Percentiles rank a stretch among this genome's conserved stretches.
Conservation (phyloP, 92 coral and sea anemone species). For the Zoanthus sociatus region DNA sequence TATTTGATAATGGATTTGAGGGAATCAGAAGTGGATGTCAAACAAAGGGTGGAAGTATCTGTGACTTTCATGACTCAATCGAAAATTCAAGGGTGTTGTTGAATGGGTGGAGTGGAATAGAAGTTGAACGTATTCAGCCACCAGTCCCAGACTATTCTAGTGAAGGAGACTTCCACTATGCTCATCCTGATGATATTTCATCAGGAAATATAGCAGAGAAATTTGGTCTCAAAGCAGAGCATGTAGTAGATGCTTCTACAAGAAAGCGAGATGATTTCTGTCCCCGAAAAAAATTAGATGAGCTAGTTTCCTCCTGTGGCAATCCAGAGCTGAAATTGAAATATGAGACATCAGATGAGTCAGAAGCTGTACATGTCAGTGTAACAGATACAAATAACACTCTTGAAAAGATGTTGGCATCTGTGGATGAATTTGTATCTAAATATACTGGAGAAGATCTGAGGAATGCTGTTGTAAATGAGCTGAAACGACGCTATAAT, state of each 20-base stretch:
- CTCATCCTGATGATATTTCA: background rate
- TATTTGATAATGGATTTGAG: slow-evolving; percentile 58
- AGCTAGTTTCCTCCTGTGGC: slow-evolving; percentile 54
- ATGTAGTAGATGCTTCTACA: background rate
- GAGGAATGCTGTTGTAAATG: slow-evolving; percentile 43
- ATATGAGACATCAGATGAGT: slow-evolving; percentile 10
- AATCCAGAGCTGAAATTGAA: slow-evolving; percentile 42
- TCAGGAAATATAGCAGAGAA: slow-evolving; percentile 20
- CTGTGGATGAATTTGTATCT: slow-evolving; percentile 59
- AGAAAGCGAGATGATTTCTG: slow-evolving; percentile 48
- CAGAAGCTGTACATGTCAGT: slow-evolving; percentile 12
- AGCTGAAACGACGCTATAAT: slow-evolving; percentile 49
- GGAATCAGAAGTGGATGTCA: slow-evolving; percentile 53
- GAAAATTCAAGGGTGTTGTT: background rate
- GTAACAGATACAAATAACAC: slow-evolving; percentile 62
- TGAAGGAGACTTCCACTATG: slow-evolving; percentile 18
- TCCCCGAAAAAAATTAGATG: slow-evolving; percentile 54
- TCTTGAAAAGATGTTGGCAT: slow-evolving; percentile 51
- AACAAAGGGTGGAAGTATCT: background rate
- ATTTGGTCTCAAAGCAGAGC: slow-evolving; percentile 15
- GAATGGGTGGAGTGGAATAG: slow-evolving; percentile 44
- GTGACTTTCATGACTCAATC: slow-evolving; percentile 8
- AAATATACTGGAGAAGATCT: slow-evolving; percentile 63
- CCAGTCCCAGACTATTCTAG: slow-evolving; percentile 32
- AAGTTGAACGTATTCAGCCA: background rate